phyloP scores from a whole-genome alignment of 1,140 invertebrate species.

The Dreissena rostriformis region DNA sequence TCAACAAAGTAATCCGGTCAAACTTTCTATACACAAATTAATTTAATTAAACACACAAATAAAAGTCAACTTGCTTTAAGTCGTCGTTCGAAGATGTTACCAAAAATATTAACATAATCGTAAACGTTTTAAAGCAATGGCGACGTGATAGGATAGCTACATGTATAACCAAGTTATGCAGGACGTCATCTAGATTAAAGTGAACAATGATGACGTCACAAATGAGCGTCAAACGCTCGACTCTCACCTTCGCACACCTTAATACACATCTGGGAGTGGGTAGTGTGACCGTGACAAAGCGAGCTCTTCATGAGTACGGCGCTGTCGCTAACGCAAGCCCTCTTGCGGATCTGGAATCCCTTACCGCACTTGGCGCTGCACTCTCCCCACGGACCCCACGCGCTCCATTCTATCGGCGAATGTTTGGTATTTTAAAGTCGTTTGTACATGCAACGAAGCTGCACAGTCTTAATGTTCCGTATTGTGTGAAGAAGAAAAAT shows the following conservation, averaged over 20 bases:
- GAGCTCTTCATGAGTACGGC: conserved; percentile 28
- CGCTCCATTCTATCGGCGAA: conserved; percentile 27
- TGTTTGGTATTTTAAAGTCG: background rate
- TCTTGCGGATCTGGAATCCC: conserved; percentile 42
- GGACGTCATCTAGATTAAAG: background rate
- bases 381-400: conserved; percentile 22
- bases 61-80: too few relatives aligned
- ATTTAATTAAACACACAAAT: background rate
- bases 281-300: conserved; percentile 19
- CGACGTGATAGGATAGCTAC: too few relatives aligned
- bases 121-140: too few relatives aligned
- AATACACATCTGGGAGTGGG: conserved; percentile 37
- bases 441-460: background rate
- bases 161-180: background rate
- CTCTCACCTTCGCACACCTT: conserved; percentile 36
- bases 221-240: conserved; percentile 14
- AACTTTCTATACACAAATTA: background rate
- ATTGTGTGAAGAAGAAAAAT: too few relatives aligned
- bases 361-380: conserved; percentile 52
- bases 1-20: background rate
- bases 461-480: too few relatives aligned
- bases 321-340: conserved; percentile 21
- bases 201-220: too few relatives aligned
- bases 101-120: too few relatives aligned
- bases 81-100: too few relatives aligned